Base-by-base conservation (phyloP, 2,113 vertebrate species). In the Orycteropus afer region DNA sequence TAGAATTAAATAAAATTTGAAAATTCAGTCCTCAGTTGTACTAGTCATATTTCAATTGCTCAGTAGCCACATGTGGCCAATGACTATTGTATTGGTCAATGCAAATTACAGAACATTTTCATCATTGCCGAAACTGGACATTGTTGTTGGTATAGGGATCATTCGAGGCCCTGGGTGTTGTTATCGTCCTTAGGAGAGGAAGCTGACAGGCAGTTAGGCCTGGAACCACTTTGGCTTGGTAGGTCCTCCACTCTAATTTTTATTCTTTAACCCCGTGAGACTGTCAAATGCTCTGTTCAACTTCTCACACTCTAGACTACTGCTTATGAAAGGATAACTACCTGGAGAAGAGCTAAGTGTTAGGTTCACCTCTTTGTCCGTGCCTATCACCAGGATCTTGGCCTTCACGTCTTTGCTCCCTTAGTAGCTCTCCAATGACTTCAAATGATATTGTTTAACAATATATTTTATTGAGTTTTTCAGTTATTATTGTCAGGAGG, bases 401-500 rank as follows among this genome's bases (percentile, higher is more conserved):
- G 32, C 73, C 63, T 89, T 85, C 65, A 53, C 3, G 8, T 63
- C 77, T 87, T 90, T 47, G 51, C 23, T 67, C 34, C 84, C 42
- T 90, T 78, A 25, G 40, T 92, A 65, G 34, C 32, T 94, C 47
- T 89, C 86, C 59, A 92, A 12, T 23, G n/a, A 88, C n/a, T 88
- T 89, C 47, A 85, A 73, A 9, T 45, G 57, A 49, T 69, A 83
- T 61, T 55, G 6, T 69, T 91, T 45, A 65, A 55, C 4, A 63
- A 10, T 14, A 34, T 11, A 10, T 53, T 89, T 77, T 65, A 57
- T 77, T 18, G 47, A n/a, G 18, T 53, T 92, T 86, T 81, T 57
- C 73, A 76, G n/a, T 63, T 71, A 27, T 79, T 69, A 18, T 69
- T 78, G 65, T 17, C 59, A 74, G 47, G 49, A 78, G 37, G 20